These are phyloP conservation scores for Apomyelois bistriatella DNA, from an alignment of 2,888 invertebrate genomes.

Conservation along the genomic window DNA sequence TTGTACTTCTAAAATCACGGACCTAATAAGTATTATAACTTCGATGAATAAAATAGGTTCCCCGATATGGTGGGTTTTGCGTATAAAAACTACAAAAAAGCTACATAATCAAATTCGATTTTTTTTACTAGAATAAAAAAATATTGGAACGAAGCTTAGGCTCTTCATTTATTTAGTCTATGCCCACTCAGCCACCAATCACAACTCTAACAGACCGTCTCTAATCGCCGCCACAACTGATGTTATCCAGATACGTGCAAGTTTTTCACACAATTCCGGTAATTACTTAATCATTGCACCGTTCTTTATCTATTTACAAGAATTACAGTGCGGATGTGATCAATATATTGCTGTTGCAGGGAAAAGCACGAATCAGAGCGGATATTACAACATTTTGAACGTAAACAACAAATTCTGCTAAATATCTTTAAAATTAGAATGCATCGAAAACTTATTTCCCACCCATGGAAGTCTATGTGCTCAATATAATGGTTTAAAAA, in stretches of 20 bases:
- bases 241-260: not conserved
- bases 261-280: constrained; percentile 1
- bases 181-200: not conserved
- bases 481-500: too few relatives aligned
- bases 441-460: not conserved
- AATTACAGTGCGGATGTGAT: constrained; percentile 1
- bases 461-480: too few relatives aligned
- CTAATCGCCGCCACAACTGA: not conserved
- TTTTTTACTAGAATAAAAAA: too few relatives aligned
- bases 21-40: too few relatives aligned
- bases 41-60: too few relatives aligned
- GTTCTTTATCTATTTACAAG: not conserved
- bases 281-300: constrained; percentile 5
- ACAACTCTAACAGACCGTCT: not conserved
- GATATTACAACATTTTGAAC: constrained; percentile 5
- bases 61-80: too few relatives aligned
- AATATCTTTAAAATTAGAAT: not conserved
- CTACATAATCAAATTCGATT: too few relatives aligned
- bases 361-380: not conserved
- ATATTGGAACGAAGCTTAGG: not conserved
- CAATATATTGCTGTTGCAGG: constrained; percentile 1
- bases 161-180: not conserved
- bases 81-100: too few relatives aligned
- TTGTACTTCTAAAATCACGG: too few relatives aligned
- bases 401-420: constrained; percentile 15